A percentile compares a stretch with the other conserved stretches of the same genome.
These are phyloP conservation scores for Poecilus cupreus DNA, from an alignment of 2,888 invertebrate genomes.

Conservation along the genomic window DNA sequence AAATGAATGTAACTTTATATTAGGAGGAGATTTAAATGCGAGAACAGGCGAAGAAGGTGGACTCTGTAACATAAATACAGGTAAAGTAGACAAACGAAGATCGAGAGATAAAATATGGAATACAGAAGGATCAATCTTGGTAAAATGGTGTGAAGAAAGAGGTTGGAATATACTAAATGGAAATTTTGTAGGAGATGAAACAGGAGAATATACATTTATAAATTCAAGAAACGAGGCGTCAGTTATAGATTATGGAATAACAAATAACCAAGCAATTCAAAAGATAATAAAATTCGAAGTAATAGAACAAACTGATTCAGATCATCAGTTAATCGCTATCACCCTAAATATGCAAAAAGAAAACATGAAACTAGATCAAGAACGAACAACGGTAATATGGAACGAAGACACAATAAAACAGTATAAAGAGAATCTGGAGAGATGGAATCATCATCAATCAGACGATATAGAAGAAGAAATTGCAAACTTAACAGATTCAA, in stretches of 20 bases:
- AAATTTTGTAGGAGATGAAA: not conserved
- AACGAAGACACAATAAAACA: not conserved
- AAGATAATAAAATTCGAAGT: not conserved
- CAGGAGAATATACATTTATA: not conserved
- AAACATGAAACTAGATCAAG: not conserved
- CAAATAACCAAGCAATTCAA: not conserved
- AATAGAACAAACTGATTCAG: not conserved
- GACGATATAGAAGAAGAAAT: not conserved
- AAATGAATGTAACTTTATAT: not conserved
- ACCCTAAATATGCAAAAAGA: not conserved
- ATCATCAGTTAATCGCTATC: not conserved
- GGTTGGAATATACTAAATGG: constrained; percentile 11
- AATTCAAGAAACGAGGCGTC: not conserved
- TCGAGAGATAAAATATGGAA: not conserved
- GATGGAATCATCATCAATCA: no score
- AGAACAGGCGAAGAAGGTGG: not conserved
- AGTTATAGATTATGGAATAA: not conserved
- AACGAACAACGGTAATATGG: not conserved
- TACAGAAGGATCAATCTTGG: not conserved
- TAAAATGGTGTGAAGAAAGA: not conserved
- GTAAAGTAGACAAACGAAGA: not conserved
- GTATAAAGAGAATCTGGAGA: no score
- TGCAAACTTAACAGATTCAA: not conserved
- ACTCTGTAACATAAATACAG: not conserved
- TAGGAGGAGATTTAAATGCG: no score